phyloP scores from a whole-genome alignment of 2,888 invertebrate genomes.

The Phengaris arion region DNA sequence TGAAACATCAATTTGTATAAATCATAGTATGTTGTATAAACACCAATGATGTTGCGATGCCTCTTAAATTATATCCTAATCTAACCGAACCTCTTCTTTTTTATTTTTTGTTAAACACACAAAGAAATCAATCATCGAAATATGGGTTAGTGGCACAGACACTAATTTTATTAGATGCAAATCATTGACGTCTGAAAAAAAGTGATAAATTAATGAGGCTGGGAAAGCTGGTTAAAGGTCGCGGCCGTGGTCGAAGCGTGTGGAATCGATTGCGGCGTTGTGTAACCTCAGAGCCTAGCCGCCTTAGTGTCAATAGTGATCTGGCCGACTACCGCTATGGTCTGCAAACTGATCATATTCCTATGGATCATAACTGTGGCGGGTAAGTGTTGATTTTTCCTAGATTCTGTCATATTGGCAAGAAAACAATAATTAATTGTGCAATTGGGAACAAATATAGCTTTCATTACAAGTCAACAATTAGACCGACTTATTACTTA shows the following conservation, averaged over 20 bases:
- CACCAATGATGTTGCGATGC: not conserved
- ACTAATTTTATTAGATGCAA: not conserved
- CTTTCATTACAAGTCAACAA: not conserved
- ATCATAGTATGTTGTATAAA: not conserved
- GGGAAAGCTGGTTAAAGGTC: constrained; percentile 49
- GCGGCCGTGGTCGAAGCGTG: constrained; percentile 61
- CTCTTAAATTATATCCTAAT: too few species aligned
- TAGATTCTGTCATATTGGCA: not conserved
- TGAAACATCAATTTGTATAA: not conserved
- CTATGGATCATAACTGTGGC: constrained; percentile 43
- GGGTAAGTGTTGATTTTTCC: constrained; percentile 44
- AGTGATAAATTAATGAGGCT: constrained; percentile 33
- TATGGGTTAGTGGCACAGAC: not conserved
- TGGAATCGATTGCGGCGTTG: constrained; percentile 61
- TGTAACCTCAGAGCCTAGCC: constrained; percentile 52
- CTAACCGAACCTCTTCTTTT: too few species aligned
- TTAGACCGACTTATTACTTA: not conserved
- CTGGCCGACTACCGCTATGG: constrained; percentile 42
- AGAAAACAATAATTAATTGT: not conserved
- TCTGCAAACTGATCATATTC: constrained; percentile 41
- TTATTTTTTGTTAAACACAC: not conserved
- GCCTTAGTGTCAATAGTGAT: constrained; percentile 40
- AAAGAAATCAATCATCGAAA: not conserved
- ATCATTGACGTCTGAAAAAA: constrained; percentile 27
- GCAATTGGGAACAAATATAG: not conserved